Evolutionary conservation across 1,140 invertebrate genomes (phyloP).

Genomic region (Panulirus ornatus): DNA sequence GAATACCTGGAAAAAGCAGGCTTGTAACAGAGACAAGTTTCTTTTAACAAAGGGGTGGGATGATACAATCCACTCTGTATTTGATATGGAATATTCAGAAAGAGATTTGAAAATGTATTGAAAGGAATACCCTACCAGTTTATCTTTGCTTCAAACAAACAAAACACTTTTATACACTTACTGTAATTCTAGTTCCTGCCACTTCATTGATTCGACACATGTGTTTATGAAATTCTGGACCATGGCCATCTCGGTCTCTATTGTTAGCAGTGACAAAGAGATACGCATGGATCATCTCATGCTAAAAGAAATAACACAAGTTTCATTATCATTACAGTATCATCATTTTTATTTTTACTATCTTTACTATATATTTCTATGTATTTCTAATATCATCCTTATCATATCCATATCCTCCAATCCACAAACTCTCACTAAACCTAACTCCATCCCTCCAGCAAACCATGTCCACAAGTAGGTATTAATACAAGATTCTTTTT

Average conservation of each 20-base stretch:
- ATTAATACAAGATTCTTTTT: no score
- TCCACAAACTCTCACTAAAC: no score
- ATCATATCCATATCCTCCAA: no score
- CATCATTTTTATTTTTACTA: neutral
- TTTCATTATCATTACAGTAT: slow-evolving; percentile 56
- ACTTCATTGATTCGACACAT: slow-evolving; percentile 95
- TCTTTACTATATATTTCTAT: slow-evolving; percentile 52
- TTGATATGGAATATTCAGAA: neutral
- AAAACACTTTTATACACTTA: slow-evolving; percentile 39
- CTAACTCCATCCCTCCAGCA: no score
- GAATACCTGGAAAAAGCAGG: slow-evolving; percentile 58
- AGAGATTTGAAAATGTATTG: neutral
- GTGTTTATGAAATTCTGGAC: slow-evolving; percentile 94
- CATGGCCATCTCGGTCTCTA: slow-evolving; percentile 94
- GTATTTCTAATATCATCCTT: no score
- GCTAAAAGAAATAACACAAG: slow-evolving; percentile 80
- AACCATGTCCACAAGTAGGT: no score
- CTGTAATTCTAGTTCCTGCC: slow-evolving; percentile 85
- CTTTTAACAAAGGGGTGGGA: neutral
- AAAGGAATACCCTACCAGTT: neutral
- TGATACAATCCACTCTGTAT: neutral
- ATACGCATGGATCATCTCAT: slow-evolving; percentile 99
- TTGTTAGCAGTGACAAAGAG: slow-evolving; percentile 92
- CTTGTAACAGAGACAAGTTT: neutral
- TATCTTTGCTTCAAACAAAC: no score